A percentile compares a stretch with the other conserved stretches of the same genome.
Evolutionary conservation across 2,888 invertebrate genomes (phyloP).

Genomic region (Girardia tigrina): DNA sequence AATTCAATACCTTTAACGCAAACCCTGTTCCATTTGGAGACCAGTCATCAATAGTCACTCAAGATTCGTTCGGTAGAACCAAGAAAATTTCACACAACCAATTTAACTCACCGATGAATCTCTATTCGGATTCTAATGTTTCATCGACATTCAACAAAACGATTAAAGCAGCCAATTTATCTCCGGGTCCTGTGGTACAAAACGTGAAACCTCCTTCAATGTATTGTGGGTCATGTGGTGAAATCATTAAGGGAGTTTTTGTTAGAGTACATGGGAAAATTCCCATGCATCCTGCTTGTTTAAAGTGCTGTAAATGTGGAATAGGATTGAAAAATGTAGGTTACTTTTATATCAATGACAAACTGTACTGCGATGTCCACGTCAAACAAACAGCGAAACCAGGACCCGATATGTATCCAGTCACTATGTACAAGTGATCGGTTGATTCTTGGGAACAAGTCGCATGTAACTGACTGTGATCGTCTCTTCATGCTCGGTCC

Average conservation of each 20-base stretch:
- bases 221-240: conserved; percentile 85
- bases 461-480: neutral
- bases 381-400: conserved; percentile 52
- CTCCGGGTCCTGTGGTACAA: neutral
- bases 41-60: conserved; percentile 25
- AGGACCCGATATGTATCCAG: conserved; percentile 36
- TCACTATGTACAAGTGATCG: conserved; percentile 35
- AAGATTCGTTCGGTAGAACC: conserved; percentile 30
- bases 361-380: conserved; percentile 88
- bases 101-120: conserved; percentile 81
- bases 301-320: conserved; percentile 88
- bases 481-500: neutral
- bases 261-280: conserved; percentile 83
- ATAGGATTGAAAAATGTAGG: conserved; percentile 60
- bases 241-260: conserved; percentile 90
- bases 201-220: conserved; percentile 44
- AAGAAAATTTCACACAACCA: conserved; percentile 60
- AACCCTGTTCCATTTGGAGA: conserved; percentile 21
- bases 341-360: conserved; percentile 86
- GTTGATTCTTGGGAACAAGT: neutral
- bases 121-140: conserved; percentile 85
- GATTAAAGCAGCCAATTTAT: conserved; percentile 52
- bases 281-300: conserved; percentile 90
- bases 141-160: conserved; percentile 83
- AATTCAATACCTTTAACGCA: conserved; percentile 35